Conservation (phyloP, 2,113 vertebrate species). For the Urocolius indicus region DNA sequence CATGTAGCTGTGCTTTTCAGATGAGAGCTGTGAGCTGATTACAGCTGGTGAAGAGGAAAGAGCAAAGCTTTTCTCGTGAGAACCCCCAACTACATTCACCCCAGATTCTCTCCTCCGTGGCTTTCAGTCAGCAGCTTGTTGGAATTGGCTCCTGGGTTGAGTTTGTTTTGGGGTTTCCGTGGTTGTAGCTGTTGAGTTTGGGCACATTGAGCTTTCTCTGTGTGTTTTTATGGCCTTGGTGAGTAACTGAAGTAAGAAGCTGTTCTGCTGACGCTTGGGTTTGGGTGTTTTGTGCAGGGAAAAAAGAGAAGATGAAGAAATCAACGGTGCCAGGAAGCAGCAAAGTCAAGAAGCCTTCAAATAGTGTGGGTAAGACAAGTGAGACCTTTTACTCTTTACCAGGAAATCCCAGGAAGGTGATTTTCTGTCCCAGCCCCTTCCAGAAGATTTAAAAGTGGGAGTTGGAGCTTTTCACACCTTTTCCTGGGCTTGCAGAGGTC, state of each 20-base stretch:
- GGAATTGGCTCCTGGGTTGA: background rate
- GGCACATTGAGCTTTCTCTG: background rate
- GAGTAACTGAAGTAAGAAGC: background rate
- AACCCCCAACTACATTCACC: too few species aligned
- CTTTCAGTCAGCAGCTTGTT: background rate
- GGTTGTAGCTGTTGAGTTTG: background rate
- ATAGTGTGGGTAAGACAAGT: slow-evolving; percentile 46
- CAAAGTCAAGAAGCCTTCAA: slow-evolving; percentile 50
- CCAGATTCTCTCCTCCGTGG: background rate
- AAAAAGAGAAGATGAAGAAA: slow-evolving; percentile 62
- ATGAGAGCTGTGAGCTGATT: background rate
- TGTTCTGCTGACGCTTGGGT: background rate
- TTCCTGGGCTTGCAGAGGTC: too few species aligned
- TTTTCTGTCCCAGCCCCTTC: background rate
- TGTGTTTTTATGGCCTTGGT: background rate
- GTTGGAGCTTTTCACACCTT: too few species aligned
- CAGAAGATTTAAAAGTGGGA: too few species aligned
- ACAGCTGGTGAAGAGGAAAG: background rate
- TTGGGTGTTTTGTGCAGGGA: slow-evolving; percentile 40
- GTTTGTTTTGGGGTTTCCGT: background rate
- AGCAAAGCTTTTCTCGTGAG: too few species aligned
- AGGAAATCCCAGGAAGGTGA: background rate
- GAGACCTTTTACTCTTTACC: background rate
- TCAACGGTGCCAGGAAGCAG: background rate
- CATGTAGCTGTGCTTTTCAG: background rate